Conservation (phyloP, 1,140 invertebrate genomes). For the Heliconius nattereri region DNA sequence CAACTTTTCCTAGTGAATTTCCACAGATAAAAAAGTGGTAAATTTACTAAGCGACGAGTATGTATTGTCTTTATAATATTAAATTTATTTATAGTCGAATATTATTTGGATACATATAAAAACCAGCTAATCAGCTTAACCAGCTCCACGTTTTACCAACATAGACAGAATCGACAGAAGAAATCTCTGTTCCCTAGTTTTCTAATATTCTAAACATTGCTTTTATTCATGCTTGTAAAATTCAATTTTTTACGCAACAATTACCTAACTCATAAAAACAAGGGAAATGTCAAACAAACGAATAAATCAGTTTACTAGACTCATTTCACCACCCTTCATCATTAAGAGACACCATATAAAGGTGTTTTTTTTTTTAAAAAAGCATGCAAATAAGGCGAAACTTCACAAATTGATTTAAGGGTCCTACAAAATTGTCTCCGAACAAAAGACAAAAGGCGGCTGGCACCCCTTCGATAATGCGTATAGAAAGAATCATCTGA, state of each 20-base stretch:
- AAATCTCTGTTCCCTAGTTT: background rate
- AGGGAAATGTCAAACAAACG: background rate
- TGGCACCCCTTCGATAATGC: background rate
- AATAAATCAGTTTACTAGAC: background rate
- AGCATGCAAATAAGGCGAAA: background rate
- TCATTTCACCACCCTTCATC: conserved; percentile 3
- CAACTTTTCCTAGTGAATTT: background rate
- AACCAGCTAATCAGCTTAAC: background rate
- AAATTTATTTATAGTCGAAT: too few species aligned
- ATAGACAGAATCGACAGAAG: background rate
- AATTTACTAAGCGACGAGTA: background rate
- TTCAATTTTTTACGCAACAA: background rate
- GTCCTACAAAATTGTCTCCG: background rate
- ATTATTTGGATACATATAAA: background rate
- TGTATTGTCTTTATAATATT: too few species aligned
- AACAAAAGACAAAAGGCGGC: conserved; percentile 16
- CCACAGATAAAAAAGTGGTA: background rate
- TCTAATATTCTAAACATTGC: background rate
- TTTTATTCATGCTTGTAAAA: background rate
- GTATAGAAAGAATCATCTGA: conserved; percentile 3
- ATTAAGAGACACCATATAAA: background rate
- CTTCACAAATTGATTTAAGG: conserved; percentile 9
- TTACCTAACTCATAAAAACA: background rate
- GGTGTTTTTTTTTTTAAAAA: background rate
- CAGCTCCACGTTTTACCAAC: too few species aligned